These are phyloP conservation scores for Saccopteryx leptura DNA, from an alignment of 2,113 vertebrate genomes.

Conservation along the genomic window DNA sequence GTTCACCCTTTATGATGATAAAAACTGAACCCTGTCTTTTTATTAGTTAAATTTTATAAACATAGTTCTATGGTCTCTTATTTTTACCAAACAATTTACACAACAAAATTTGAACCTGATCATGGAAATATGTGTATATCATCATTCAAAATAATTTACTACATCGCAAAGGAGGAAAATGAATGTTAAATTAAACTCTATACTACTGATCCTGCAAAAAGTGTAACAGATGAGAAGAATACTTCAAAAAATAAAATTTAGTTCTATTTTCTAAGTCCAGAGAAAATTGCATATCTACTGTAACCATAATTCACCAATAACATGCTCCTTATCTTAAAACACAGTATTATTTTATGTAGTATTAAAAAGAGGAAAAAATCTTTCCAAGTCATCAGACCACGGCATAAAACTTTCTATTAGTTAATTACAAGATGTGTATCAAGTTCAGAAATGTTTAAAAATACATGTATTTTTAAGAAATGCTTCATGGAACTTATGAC, in stretches of 20 bases:
- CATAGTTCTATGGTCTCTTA: not conserved
- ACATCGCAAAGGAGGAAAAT: not conserved
- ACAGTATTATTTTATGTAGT: not conserved
- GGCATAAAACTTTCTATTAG: not conserved
- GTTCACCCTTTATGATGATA: not conserved
- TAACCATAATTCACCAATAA: not conserved
- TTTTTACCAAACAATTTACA: not conserved
- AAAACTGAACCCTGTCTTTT: not conserved
- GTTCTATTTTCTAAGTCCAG: not conserved
- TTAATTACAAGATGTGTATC: not conserved
- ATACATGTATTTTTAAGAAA: not conserved
- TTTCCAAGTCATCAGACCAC: not conserved
- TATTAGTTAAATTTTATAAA: not conserved
- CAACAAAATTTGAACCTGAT: constrained; percentile 35
- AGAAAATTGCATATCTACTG: not conserved
- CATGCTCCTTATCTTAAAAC: not conserved
- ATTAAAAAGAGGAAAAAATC: not conserved
- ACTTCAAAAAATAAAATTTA: not conserved
- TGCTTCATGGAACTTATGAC: not conserved
- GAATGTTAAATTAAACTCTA: not conserved
- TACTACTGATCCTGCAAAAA: not conserved
- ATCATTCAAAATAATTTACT: constrained; percentile 17
- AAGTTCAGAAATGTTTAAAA: constrained; percentile 14
- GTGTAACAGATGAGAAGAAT: not conserved
- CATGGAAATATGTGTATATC: not conserved